Percentiles rank a stretch among this genome's conserved stretches.
phyloP scores from a whole-genome alignment of 2,797 vertebrate genomes.

The Urosaurus nigricauda region DNA sequence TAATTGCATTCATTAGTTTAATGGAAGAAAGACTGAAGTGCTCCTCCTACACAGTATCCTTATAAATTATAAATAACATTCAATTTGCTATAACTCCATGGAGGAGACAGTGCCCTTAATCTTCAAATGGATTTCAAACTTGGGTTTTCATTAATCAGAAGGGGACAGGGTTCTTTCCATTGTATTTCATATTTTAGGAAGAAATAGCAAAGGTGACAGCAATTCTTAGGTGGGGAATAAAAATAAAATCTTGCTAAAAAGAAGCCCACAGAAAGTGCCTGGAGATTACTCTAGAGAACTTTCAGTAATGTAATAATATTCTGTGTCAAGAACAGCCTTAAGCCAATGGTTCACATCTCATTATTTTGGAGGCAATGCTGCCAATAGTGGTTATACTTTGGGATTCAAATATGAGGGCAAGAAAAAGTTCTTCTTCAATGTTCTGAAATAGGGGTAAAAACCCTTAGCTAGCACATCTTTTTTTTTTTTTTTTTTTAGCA shows the following conservation, averaged over 20 bases:
- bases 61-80: slow-evolving; percentile 64
- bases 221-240: slow-evolving; percentile 40
- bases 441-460: background rate
- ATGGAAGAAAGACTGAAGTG: slow-evolving; percentile 55
- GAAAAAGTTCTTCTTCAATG: background rate
- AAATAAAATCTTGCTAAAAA: slow-evolving; percentile 49
- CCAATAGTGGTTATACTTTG: background rate
- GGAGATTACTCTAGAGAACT: slow-evolving; percentile 31
- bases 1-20: slow-evolving; percentile 67
- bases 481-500: background rate
- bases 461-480: background rate
- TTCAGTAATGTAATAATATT: slow-evolving; percentile 27
- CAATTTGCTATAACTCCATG: slow-evolving; percentile 54
- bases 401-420: slow-evolving; percentile 33
- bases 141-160: slow-evolving; percentile 62
- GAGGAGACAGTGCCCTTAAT: slow-evolving; percentile 60
- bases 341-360: slow-evolving; percentile 51
- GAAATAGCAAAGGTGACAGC: slow-evolving; percentile 47
- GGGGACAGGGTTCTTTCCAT: slow-evolving; percentile 28
- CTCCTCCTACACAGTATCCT: slow-evolving; percentile 48
- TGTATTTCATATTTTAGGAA: slow-evolving; percentile 56
- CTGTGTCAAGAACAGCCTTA: slow-evolving; percentile 39
- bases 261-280: slow-evolving; percentile 54
- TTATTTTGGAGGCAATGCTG: slow-evolving; percentile 38
- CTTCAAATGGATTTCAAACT: slow-evolving; percentile 59